Percentiles rank a stretch among this genome's conserved stretches.
These are phyloP conservation scores for Cirrhinus molitorella DNA, from an alignment of 2,797 vertebrate species.

Conservation along the genomic window DNA sequence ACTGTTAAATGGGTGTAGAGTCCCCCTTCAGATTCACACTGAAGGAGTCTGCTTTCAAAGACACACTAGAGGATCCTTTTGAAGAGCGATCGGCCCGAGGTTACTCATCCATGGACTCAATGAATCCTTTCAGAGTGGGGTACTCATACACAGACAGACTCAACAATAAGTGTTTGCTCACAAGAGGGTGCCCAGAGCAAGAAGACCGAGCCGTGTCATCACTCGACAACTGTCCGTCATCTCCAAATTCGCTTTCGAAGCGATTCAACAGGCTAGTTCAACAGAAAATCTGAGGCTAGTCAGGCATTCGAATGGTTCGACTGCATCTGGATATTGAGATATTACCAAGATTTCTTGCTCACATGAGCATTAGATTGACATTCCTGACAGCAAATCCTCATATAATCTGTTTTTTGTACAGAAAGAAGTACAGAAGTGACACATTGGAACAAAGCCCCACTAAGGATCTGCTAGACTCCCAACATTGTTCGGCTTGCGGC, in stretches of 20 bases:
- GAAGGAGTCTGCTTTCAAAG: conserved; percentile 61
- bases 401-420: conserved; percentile 28
- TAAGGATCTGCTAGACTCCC: conserved; percentile 38
- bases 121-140: conserved; percentile 69
- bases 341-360: background rate
- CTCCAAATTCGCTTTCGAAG: conserved; percentile 59
- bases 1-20: conserved; percentile 57
- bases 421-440: conserved; percentile 47
- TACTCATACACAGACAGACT: conserved; percentile 63
- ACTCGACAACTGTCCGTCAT: conserved; percentile 64
- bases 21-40: conserved; percentile 51
- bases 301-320: conserved; percentile 25
- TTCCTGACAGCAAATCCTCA: conserved; percentile 23
- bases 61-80: conserved; percentile 60
- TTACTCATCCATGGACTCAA: conserved; percentile 66
- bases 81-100: conserved; percentile 49
- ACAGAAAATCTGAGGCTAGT: conserved; percentile 8
- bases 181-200: conserved; percentile 64
- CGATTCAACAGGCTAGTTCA: conserved; percentile 59
- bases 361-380: conserved; percentile 22
- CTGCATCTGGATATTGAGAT: background rate
- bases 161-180: conserved; percentile 71
- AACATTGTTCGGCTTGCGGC: conserved; percentile 40
- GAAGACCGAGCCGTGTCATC: conserved; percentile 62
- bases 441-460: conserved; percentile 31